Evolutionary conservation across 2,113 vertebrate genomes (phyloP), one percentile per base, ranked within the genome.

Genomic region (Aldabrachelys gigantea): DNA sequence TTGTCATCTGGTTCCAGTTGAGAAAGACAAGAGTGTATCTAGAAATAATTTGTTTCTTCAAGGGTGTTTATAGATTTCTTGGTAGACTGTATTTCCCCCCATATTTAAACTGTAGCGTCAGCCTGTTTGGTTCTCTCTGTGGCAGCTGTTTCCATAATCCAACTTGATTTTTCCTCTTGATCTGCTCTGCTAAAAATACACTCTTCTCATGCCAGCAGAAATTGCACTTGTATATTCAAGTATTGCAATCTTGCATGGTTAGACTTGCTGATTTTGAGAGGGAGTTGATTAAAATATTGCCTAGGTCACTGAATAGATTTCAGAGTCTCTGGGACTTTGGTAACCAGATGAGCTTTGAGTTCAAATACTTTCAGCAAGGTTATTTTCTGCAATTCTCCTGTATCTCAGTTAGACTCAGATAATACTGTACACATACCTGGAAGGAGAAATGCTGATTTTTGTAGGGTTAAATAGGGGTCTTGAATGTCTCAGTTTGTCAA

Each of bases 31-130:
- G 14, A 95, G 29, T 88, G 94, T 95, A 83, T 91, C 86, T 79
- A 89, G 89, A 97, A 93, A 96, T 91, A 1, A 59, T 90, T 92
- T 83, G 14, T 25, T 96, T 92, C 92, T 95, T 90, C 72, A 95
- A 84, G 49, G 3, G 1, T 93, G 13, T 84, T 85, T 5, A 54
- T 90, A 85, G 53, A 79, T 92, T 62, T 95, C 91, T 53, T 78
- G 87, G 11, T 52, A 91, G 96, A 97, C 95, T 84, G 53, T 87
- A 91, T 92, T 1, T 0, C 84, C 80, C 9, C 38, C 38, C 53
- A 76, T 75, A 82, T 54, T 72, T 89, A 54, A 6, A 69, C 3
- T 96, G 92, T 14, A 49, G 10, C 3, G 11, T 94, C 82, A 83
- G 59, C 54, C 84, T 91, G 16, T 93, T 96, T 59, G 13, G 22